Evolutionary conservation across 1,140 invertebrate genomes (phyloP), one percentile per base, ranked within the genome.

Genomic region (Brachionus angularis): DNA sequence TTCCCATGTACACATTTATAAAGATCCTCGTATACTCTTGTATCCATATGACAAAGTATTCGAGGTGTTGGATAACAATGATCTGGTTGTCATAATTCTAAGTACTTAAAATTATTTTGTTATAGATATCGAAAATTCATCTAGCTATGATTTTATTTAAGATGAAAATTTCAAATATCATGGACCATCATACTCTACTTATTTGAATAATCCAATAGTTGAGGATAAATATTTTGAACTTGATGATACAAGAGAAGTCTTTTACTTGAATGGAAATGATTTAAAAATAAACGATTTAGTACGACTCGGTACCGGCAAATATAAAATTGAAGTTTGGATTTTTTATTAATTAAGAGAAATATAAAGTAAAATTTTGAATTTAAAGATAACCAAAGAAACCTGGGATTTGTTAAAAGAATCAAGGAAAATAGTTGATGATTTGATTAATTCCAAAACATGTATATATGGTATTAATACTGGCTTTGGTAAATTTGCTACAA

Each of bases 391-490:
- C 8, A 75, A 79, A 36, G 85, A 87, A 72, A 79, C 86, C 3
- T 81, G 85, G 75, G 78, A 83, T 36, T 83, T 82, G 36, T 84
- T 87, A 0, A 79, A 77, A 29, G 83, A 83, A 62, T 79, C 86
- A 3, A 77, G 86, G 74, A 76, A 80, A 3, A 73, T 88, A 18
- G 79, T 88, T n/a, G 87, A 88, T 64, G 81, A 84, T 52, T 85
- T 88, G 72, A 75, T 88, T 18, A 78, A 80, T 72, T 85, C 86
- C 74, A 86, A 87, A 71, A 84, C 85, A 83, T 84, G 85, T 85
- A 31, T 67, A 25, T 89, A 89, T 78, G 88, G 88, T 18, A 86
- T 89, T 34, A 89, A 87, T 4, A 89, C 88, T n/a, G 88, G 88
- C 33, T 88, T 89, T 78, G 88, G 88, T 61, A 88, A 88, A 73